Conservation (phyloP, 2,797 vertebrate species). For the Sarcoramphus papa region DNA sequence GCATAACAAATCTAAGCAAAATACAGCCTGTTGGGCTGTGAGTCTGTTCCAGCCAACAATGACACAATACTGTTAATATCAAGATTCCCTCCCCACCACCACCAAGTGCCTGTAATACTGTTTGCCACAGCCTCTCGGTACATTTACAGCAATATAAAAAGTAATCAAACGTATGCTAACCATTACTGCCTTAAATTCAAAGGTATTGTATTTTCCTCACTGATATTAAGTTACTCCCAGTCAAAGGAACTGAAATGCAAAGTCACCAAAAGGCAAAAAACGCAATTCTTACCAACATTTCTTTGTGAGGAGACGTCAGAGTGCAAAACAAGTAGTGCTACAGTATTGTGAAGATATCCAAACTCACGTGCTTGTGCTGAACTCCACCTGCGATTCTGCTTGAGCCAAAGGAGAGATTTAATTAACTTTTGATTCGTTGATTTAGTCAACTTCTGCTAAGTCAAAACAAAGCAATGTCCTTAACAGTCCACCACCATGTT, state of each 20-base stretch:
- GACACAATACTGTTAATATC: background rate
- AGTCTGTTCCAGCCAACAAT: background rate
- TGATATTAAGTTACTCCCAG: background rate
- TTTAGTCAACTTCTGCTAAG: background rate
- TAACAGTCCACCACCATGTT: background rate
- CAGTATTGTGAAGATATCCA: constrained; percentile 92
- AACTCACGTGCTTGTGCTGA: constrained; percentile 96
- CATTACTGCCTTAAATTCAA: background rate
- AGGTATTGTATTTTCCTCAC: background rate
- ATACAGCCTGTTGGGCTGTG: background rate
- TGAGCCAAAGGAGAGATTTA: background rate
- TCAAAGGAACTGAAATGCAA: background rate
- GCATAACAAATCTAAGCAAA: background rate
- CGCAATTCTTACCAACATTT: constrained; percentile 81
- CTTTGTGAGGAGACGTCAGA: constrained; percentile 86
- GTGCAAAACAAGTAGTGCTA: constrained; percentile 91
- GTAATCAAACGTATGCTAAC: background rate
- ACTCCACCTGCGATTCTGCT: constrained; percentile 97
- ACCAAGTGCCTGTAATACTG: background rate
- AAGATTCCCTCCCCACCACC: background rate
- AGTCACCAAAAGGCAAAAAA: background rate
- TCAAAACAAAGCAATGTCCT: background rate
- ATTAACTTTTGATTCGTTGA: background rate
- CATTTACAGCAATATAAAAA: background rate
- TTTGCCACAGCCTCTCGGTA: background rate